Conservation (phyloP, 2,113 vertebrate genomes). For the Columbina picui region DNA sequence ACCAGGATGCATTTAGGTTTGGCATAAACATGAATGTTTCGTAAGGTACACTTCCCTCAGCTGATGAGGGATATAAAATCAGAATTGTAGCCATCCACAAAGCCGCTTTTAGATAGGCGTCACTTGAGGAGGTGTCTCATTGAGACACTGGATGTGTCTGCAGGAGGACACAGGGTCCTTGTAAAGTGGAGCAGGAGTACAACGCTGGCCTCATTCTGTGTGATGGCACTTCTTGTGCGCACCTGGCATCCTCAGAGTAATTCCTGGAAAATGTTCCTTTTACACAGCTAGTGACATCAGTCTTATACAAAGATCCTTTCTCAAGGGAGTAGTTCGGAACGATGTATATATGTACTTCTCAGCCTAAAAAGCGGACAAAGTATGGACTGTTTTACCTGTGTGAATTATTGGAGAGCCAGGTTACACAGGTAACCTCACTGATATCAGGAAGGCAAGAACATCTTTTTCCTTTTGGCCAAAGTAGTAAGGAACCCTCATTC, state of each 20-base stretch:
- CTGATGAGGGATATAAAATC: neutral
- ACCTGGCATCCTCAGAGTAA: neutral
- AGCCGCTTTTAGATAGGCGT: neutral
- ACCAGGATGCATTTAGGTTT: neutral
- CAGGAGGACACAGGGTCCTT: neutral
- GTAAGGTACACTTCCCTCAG: neutral
- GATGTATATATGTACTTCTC: neutral
- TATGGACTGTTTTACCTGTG: neutral
- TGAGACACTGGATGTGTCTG: neutral
- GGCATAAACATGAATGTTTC: neutral
- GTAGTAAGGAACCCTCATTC: neutral
- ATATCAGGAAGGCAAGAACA: neutral
- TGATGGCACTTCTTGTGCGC: neutral
- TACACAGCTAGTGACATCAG: neutral
- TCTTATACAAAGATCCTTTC: neutral
- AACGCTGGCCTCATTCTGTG: neutral
- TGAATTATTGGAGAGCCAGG: neutral
- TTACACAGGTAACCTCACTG: neutral
- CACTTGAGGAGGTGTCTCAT: neutral
- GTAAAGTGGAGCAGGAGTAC: neutral
- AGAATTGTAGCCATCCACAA: neutral
- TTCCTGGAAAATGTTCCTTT: neutral
- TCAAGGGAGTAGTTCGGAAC: neutral
- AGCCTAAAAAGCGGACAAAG: neutral
- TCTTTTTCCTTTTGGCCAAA: neutral